Conservation (phyloP, 2,797 vertebrate species). For the Centropyge bicolor region DNA sequence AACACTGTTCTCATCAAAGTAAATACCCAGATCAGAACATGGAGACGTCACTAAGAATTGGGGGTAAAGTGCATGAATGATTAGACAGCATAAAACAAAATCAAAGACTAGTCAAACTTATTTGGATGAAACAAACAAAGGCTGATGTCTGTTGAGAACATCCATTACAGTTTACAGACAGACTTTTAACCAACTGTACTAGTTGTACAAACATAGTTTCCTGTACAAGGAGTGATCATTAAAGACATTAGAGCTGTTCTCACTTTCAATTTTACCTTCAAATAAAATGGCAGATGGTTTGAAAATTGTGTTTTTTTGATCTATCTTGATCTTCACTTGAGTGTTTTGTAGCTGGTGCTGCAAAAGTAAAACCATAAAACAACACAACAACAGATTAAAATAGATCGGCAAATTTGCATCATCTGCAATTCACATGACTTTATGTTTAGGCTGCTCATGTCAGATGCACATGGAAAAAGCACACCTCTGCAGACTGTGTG, state of each 20-base stretch:
- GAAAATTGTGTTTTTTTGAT: background rate
- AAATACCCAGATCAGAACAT: too few species aligned
- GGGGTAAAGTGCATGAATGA: background rate
- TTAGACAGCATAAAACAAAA: background rate
- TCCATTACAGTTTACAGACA: background rate
- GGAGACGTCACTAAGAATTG: background rate
- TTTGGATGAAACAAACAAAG: background rate
- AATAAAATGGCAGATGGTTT: background rate
- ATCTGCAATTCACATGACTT: too few species aligned
- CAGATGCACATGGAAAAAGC: too few species aligned
- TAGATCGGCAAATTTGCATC: too few species aligned
- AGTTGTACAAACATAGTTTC: background rate
- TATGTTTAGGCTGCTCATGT: too few species aligned
- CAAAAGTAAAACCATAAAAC: too few species aligned
- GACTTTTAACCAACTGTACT: background rate
- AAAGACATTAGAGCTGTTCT: too few species aligned
- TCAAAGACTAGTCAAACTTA: background rate
- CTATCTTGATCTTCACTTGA: too few species aligned
- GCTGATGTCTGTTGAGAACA: background rate
- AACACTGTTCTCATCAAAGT: too few species aligned
- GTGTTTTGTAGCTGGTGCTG: too few species aligned
- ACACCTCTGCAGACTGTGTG: too few species aligned
- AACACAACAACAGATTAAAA: too few species aligned
- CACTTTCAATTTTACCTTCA: background rate
- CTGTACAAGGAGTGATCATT: background rate